Conservation (phyloP, 2,113 vertebrate genomes). For the Xiphophorus couchianus region DNA sequence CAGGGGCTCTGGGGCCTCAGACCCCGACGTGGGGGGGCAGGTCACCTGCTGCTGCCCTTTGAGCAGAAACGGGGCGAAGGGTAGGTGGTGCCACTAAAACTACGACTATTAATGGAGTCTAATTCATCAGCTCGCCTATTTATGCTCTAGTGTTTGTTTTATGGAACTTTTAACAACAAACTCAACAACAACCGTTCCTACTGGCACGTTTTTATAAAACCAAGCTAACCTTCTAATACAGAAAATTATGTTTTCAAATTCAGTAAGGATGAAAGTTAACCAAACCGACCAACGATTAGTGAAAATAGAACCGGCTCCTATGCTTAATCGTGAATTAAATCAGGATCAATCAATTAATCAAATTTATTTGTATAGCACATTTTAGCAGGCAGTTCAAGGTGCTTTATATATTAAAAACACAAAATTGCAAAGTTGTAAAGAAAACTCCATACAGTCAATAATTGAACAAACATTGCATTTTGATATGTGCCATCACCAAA, state of each 20-base stretch:
- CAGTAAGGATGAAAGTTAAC: background rate
- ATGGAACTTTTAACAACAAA: conserved; percentile 7
- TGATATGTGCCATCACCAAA: too few species aligned
- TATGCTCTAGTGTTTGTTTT: background rate
- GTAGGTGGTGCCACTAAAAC: conserved; percentile 31
- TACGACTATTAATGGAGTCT: background rate
- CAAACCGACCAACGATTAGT: background rate
- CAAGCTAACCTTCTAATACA: background rate
- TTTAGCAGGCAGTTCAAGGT: too few species aligned
- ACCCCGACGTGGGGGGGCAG: conserved; percentile 34
- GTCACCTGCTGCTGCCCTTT: conserved; percentile 58
- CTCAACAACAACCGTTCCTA: conserved; percentile 5
- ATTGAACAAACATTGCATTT: too few species aligned
- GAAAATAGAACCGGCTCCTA: background rate
- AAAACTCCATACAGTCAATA: too few species aligned
- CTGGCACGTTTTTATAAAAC: background rate
- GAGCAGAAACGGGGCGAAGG: conserved; percentile 38
- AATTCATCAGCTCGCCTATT: background rate
- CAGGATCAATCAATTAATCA: background rate
- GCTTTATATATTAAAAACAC: too few species aligned
- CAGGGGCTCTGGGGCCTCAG: conserved; percentile 21
- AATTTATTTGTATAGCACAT: too few species aligned
- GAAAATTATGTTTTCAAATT: background rate
- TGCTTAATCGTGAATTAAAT: background rate
- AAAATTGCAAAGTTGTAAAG: too few species aligned